Evolutionary conservation across 2,888 invertebrate species (phyloP), one percentile per base, ranked within the genome.

Genomic region (Petrolisthes manimaculis): DNA sequence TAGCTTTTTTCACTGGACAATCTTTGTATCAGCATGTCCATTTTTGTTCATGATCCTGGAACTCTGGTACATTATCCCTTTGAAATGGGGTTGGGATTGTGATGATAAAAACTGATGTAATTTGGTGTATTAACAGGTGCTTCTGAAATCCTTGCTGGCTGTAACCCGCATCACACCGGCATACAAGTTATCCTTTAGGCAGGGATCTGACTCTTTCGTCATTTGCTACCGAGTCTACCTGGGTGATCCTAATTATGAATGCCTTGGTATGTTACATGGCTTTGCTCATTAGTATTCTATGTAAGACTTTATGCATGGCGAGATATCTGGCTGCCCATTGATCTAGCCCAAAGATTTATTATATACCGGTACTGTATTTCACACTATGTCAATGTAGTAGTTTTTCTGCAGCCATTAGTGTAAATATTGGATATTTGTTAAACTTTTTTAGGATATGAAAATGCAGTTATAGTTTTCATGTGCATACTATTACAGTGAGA

Each of bases 91-190:
- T 37, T 37, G 37, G 37, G 37, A 37, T 37, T 37, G 37, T 37
- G 37, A 37, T 37, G 37, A 37, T 37, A 37, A 37, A 37, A 37
- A 37, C 37, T 37, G 37, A 37, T 37, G 37, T 55, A 0, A 75
- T 75, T n/a, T 71, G 37, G n/a, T 21, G 24, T 71, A 74, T 81
- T 12, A 2, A 6, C 84, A 88, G 90, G 95, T 97, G 86, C 95
- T 99, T 93, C 94, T 99, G 4, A 98, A 98, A 93, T 98, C 98
- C 0, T 94, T 98, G 83, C 94, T 98, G 82, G 96, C 97, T 55
- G 96, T 98, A 74, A 97, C 98, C 54, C 95, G 99, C 93, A 96
- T 97, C 91, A 97, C 97, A 78, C 98, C 98, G 5, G 97, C 98
- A 21, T 99, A 98, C 92, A 97, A 97, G 93, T 93, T 98, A 91